Conservation (phyloP, 2,888 invertebrate genomes). For the Antitype chi region DNA sequence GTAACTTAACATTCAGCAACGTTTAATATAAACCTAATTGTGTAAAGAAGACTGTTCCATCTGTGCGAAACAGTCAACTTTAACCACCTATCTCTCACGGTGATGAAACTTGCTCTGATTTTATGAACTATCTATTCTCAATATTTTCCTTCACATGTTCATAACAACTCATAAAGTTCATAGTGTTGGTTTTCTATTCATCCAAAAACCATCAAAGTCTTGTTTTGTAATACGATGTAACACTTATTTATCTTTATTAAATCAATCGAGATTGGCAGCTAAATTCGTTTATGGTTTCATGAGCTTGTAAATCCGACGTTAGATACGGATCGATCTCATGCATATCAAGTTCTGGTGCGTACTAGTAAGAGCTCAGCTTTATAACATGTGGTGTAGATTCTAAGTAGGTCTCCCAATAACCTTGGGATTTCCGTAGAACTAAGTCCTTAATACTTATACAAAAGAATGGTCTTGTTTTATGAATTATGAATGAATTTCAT, state of each 20-base stretch:
- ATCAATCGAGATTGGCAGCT: constrained; percentile 41
- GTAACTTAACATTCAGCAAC: not conserved
- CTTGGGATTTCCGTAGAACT: constrained; percentile 5
- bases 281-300: constrained; percentile 26
- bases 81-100: not conserved
- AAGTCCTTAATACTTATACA: not conserved
- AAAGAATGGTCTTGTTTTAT: not conserved
- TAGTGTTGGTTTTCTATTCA: constrained; percentile 35
- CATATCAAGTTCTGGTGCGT: constrained; percentile 42
- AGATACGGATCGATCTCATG: constrained; percentile 51
- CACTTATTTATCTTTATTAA: constrained; percentile 17
- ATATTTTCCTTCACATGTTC: constrained; percentile 33
- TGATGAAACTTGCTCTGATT: constrained; percentile 23
- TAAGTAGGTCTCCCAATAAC: not conserved
- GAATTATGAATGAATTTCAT: not conserved
- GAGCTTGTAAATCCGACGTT: constrained; percentile 42
- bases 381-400: constrained; percentile 17
- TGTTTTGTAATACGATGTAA: constrained; percentile 24
- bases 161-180: constrained; percentile 5
- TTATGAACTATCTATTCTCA: constrained; percentile 1
- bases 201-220: constrained; percentile 24
- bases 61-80: not conserved
- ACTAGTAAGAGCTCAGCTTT: not conserved
- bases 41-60: not conserved
- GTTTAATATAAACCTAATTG: not conserved